Percentiles rank a stretch among this genome's conserved stretches.
Evolutionary conservation across 2,113 vertebrate species (phyloP).

Genomic region (Pituophis catenifer): DNA sequence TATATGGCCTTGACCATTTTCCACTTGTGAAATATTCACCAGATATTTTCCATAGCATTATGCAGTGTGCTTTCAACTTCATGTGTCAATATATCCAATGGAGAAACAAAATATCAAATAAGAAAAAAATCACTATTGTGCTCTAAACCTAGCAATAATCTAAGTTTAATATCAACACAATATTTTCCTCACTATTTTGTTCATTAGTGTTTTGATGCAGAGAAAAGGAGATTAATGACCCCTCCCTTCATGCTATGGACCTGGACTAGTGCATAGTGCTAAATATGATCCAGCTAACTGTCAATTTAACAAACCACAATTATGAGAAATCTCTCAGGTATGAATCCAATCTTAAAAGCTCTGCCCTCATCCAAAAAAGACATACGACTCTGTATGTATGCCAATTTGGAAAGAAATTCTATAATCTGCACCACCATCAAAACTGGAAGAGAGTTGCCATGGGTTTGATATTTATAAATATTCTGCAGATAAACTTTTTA

Average conservation of each 20-base stretch:
- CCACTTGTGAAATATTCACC: background rate
- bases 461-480: background rate
- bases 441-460: background rate
- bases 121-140: background rate
- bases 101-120: background rate
- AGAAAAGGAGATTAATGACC: background rate
- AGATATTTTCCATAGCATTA: background rate
- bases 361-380: background rate
- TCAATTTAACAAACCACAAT: background rate
- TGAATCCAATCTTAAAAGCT: background rate
- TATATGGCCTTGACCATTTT: background rate
- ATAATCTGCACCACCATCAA: rapidly evolving
- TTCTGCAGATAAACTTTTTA: background rate
- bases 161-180: background rate
- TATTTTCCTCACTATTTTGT: background rate
- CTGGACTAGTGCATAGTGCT: background rate
- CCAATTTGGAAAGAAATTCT: background rate
- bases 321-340: background rate
- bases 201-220: background rate
- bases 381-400: background rate
- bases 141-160: no score
- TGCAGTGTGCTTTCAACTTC: background rate
- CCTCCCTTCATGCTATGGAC: background rate
- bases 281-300: background rate
- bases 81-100: background rate